phyloP scores from a whole-genome alignment of 2,888 invertebrate genomes.

The Ptilodon capucinus region DNA sequence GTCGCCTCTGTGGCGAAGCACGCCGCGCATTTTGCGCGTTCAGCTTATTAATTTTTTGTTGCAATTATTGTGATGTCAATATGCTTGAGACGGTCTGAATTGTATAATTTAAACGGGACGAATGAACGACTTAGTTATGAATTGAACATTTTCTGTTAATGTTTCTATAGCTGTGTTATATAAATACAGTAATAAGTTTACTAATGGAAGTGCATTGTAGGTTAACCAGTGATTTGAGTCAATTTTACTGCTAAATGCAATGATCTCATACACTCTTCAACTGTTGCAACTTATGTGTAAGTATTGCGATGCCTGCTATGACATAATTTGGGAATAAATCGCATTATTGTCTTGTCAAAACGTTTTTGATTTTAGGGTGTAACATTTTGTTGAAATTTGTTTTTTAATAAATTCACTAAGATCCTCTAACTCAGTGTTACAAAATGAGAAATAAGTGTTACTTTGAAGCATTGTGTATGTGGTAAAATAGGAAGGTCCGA shows the following conservation, averaged over 20 bases:
- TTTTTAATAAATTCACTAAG: too few relatives aligned
- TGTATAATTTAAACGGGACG: slow-evolving; percentile 54
- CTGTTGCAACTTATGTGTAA: slow-evolving; percentile 58
- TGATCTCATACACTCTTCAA: slow-evolving; percentile 73
- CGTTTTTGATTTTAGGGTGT: slow-evolving; percentile 51
- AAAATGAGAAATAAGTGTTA: too few relatives aligned
- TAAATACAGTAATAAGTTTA: slow-evolving; percentile 47
- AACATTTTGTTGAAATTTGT: too few relatives aligned
- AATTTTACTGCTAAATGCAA: slow-evolving; percentile 67
- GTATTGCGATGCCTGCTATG: slow-evolving; percentile 41
- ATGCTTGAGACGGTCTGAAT: slow-evolving; percentile 58
- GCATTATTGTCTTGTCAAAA: slow-evolving; percentile 42
- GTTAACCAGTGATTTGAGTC: slow-evolving; percentile 71
- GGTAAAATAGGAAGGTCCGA: too few relatives aligned
- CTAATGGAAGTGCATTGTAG: slow-evolving; percentile 51
- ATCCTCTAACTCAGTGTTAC: too few relatives aligned
- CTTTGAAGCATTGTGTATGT: too few relatives aligned
- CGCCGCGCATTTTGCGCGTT: slow-evolving; percentile 37
- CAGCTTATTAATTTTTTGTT: slow-evolving; percentile 68
- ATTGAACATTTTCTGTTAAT: slow-evolving; percentile 55
- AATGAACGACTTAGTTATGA: slow-evolving; percentile 51
- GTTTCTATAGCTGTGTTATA: slow-evolving; percentile 49
- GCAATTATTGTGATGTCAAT: slow-evolving; percentile 67
- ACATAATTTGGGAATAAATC: slow-evolving; percentile 48
- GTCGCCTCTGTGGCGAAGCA: slow-evolving; percentile 33